A percentile compares a stretch with the other conserved stretches of the same genome.
phyloP scores from a whole-genome alignment of 2,113 vertebrate species.

The Garra rufa region DNA sequence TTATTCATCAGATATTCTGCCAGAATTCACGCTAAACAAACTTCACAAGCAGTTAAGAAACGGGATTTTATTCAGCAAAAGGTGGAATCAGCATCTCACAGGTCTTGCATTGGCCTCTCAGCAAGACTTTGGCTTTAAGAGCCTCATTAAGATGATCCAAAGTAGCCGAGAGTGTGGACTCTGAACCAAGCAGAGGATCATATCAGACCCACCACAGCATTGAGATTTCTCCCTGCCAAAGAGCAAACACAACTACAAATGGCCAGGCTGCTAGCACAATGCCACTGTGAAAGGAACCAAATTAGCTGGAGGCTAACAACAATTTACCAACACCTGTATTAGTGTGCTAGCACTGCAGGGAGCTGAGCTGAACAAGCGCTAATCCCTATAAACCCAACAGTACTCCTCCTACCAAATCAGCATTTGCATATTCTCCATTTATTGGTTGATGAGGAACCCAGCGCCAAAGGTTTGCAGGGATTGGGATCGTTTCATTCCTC shows the following conservation, averaged over 20 bases:
- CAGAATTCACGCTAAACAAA: background rate
- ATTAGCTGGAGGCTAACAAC: conserved; percentile 84
- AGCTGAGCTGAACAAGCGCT: conserved; percentile 82
- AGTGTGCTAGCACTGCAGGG: conserved; percentile 79
- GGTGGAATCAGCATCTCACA: background rate
- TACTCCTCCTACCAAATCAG: conserved; percentile 67
- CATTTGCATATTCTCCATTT: conserved; percentile 92
- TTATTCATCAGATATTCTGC: background rate
- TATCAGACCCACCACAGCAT: conserved; percentile 88
- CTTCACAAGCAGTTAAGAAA: background rate
- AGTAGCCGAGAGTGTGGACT: conserved; percentile 21
- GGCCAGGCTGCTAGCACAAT: conserved; percentile 77
- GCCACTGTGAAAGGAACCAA: conserved; percentile 79
- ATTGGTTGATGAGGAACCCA: conserved; percentile 79
- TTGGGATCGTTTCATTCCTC: conserved; percentile 69
- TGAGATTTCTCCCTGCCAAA: conserved; percentile 80
- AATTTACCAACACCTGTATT: conserved; percentile 96
- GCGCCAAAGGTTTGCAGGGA: conserved; percentile 75
- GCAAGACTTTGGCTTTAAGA: conserved; percentile 35
- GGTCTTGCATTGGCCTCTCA: background rate
- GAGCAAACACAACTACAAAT: conserved; percentile 80
- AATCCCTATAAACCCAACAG: conserved; percentile 90
- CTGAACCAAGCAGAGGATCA: conserved; percentile 67
- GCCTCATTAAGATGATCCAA: conserved; percentile 61
- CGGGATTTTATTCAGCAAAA: background rate